A percentile compares a stretch with the other conserved stretches of the same genome.
Conservation (phyloP, 2,113 vertebrate species). For the Xiphophorus maculatus region DNA sequence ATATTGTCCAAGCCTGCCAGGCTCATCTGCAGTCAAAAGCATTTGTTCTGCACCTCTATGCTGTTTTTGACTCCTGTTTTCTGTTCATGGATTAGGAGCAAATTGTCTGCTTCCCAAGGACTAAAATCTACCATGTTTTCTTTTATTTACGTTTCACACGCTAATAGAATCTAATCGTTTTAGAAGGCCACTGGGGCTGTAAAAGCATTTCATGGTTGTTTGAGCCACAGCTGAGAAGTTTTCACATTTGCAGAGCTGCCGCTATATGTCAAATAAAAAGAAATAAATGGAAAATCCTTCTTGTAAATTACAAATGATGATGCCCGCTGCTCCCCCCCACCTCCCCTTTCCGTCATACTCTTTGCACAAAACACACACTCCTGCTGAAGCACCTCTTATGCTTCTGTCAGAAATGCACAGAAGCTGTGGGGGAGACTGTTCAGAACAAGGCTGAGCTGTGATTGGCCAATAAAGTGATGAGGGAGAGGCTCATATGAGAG, state of each 20-base stretch:
- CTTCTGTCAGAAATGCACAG: constrained; percentile 29
- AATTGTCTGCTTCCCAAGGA: constrained; percentile 20
- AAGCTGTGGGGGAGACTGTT: constrained; percentile 9
- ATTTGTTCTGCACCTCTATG: background rate
- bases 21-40: background rate
- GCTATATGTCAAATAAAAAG: constrained; percentile 63
- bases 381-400: constrained; percentile 15
- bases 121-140: constrained; percentile 29
- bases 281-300: constrained; percentile 52
- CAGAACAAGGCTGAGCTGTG: background rate
- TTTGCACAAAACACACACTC: constrained; percentile 3
- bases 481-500: constrained; percentile 29
- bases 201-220: constrained; percentile 56
- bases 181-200: constrained; percentile 45
- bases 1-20: background rate
- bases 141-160: constrained; percentile 55
- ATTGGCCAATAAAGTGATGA: constrained; percentile 42
- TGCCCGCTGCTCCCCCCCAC: background rate
- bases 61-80: constrained; percentile 14
- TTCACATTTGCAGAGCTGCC: constrained; percentile 58
- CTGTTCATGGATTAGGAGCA: constrained; percentile 26
- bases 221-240: constrained; percentile 56
- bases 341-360: background rate
- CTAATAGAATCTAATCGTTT: constrained; percentile 67
- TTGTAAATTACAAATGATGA: constrained; percentile 57